Percentiles rank a stretch among this genome's conserved stretches.
phyloP scores from a whole-genome alignment of 2,113 vertebrate genomes.

The Daphoenositta chrysoptera region DNA sequence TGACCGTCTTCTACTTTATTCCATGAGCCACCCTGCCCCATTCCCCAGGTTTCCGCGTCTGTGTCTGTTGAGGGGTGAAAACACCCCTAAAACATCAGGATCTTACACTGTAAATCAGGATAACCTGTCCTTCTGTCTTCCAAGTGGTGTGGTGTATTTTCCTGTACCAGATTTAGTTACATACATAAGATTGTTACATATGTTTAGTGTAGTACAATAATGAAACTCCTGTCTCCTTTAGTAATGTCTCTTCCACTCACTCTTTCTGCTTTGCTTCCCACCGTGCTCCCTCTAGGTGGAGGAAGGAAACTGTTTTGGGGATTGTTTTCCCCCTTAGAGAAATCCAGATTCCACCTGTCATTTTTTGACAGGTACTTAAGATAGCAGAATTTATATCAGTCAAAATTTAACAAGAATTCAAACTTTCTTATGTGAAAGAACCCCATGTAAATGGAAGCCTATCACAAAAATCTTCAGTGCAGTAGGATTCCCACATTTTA shows the following conservation, averaged over 20 bases:
- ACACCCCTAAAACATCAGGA: not conserved
- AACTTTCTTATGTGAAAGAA: not conserved
- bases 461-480: not conserved
- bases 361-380: not conserved
- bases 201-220: not conserved
- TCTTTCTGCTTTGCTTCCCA: not conserved
- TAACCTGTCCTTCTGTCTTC: not conserved
- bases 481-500: not conserved
- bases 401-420: not conserved
- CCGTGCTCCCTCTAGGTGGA: not conserved
- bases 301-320: not conserved
- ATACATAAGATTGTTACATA: not conserved
- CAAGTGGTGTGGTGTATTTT: not conserved
- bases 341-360: not conserved
- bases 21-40: not conserved
- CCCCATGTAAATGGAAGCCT: not conserved
- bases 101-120: not conserved
- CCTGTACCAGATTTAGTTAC: not conserved
- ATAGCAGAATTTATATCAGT: not conserved
- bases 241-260: not conserved
- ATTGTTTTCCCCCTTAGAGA: not conserved
- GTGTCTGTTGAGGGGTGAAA: not conserved
- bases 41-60: not conserved
- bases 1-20: rapidly evolving
- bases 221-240: not conserved